A percentile compares a stretch with the other conserved stretches of the same genome.
These are phyloP conservation scores for Petrolisthes manimaculis DNA, from an alignment of 2,888 invertebrate species.

Conservation along the genomic window DNA sequence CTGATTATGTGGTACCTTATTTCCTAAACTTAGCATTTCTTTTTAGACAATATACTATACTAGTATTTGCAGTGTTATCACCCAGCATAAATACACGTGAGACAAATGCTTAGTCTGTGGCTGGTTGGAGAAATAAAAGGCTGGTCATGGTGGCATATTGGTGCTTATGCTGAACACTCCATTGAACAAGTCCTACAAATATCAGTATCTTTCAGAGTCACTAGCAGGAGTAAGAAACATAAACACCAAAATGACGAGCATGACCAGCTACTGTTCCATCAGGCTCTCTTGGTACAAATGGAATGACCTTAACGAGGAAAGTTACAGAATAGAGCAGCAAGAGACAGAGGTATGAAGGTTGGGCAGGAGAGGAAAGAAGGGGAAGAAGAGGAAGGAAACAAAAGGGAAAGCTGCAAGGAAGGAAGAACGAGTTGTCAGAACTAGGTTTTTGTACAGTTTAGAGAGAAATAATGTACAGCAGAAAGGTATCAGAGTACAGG, in stretches of 20 bases:
- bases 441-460: not conserved
- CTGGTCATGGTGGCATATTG: not conserved
- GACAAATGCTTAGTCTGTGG: not conserved
- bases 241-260: too few species aligned
- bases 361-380: not conserved
- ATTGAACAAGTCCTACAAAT: too few species aligned
- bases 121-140: not conserved
- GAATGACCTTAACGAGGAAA: not conserved
- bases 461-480: not conserved
- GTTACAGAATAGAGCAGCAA: not conserved
- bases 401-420: not conserved
- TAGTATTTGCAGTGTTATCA: not conserved
- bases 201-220: too few species aligned
- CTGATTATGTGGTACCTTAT: too few species aligned
- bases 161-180: too few species aligned
- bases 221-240: too few species aligned
- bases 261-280: too few species aligned
- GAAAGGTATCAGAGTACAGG: not conserved
- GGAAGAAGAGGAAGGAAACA: not conserved
- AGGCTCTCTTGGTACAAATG: too few species aligned
- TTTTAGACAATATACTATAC: too few species aligned
- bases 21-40: too few species aligned
- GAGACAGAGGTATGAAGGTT: not conserved
- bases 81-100: slow-evolving; percentile 4
- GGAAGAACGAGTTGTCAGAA: not conserved